phyloP scores from a whole-genome alignment of 2,113 vertebrate genomes.

The Thomomys bottae region DNA sequence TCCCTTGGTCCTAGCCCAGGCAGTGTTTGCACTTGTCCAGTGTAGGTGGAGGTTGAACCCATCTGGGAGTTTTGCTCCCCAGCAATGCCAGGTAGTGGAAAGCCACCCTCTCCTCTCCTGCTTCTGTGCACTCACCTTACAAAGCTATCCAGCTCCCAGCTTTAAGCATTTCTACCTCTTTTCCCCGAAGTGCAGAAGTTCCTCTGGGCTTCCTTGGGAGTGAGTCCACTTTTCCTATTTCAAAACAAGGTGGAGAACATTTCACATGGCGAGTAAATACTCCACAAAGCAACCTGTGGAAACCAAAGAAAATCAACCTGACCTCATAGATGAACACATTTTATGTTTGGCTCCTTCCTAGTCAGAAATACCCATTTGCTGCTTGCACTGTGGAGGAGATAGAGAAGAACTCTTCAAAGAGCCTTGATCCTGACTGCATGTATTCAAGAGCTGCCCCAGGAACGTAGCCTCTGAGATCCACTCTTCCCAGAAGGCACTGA shows the following conservation, averaged over 20 bases:
- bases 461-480: background rate
- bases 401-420: conserved; percentile 6
- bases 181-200: background rate
- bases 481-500: background rate
- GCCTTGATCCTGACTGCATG: conserved; percentile 17
- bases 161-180: background rate
- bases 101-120: background rate
- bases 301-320: conserved; percentile 40
- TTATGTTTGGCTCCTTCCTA: background rate
- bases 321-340: conserved; percentile 48
- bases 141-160: background rate
- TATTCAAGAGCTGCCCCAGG: conserved; percentile 27
- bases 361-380: background rate
- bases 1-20: accelerated
- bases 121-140: accelerated
- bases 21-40: background rate
- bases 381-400: conserved; percentile 24
- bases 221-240: background rate
- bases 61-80: background rate
- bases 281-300: conserved; percentile 53
- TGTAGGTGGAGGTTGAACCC: background rate
- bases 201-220: background rate
- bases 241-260: conserved; percentile 11
- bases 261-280: background rate
- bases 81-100: accelerated